A percentile compares a stretch with the other conserved stretches of the same genome.
Evolutionary conservation across 2,888 invertebrate species (phyloP).

Genomic region (Lordiphosa fenestrarum): DNA sequence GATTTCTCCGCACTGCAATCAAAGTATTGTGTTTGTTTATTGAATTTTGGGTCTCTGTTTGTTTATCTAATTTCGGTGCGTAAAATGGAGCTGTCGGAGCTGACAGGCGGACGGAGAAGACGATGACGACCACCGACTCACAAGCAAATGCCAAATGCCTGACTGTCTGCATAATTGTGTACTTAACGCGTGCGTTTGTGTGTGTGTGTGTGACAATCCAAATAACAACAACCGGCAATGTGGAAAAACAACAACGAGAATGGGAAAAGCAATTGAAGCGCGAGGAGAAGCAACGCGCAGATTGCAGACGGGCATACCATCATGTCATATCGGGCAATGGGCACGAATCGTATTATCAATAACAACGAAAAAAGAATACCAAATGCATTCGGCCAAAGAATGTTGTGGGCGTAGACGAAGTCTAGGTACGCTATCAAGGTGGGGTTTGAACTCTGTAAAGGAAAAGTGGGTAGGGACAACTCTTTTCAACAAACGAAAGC

Average conservation of each 20-base stretch:
- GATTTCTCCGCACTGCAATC: constrained; percentile 49
- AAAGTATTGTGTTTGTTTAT: constrained; percentile 70
- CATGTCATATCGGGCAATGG: constrained; percentile 49
- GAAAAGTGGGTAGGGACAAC: too few relatives aligned
- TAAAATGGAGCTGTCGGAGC: constrained; percentile 64
- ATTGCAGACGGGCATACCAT: constrained; percentile 36
- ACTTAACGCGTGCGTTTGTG: constrained; percentile 67
- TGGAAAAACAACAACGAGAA: constrained; percentile 48
- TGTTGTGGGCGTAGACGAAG: constrained; percentile 4
- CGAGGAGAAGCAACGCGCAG: constrained; percentile 29
- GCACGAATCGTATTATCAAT: constrained; percentile 71
- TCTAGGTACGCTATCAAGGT: not conserved
- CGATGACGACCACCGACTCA: constrained; percentile 11
- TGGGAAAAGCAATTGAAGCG: constrained; percentile 50
- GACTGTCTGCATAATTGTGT: constrained; percentile 75
- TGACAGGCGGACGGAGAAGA: constrained; percentile 2
- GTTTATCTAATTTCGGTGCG: constrained; percentile 72
- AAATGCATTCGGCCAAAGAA: constrained; percentile 14
- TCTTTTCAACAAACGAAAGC: too few relatives aligned
- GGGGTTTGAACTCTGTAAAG: too few relatives aligned
- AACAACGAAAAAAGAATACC: constrained; percentile 8
- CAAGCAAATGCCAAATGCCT: constrained; percentile 66
- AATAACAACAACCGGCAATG: constrained; percentile 52
- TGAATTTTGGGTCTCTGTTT: constrained; percentile 58
- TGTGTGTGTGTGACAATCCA: constrained; percentile 48